Base-by-base conservation (phyloP, 1,140 invertebrate genomes). In the Sycophila sp. region DNA sequence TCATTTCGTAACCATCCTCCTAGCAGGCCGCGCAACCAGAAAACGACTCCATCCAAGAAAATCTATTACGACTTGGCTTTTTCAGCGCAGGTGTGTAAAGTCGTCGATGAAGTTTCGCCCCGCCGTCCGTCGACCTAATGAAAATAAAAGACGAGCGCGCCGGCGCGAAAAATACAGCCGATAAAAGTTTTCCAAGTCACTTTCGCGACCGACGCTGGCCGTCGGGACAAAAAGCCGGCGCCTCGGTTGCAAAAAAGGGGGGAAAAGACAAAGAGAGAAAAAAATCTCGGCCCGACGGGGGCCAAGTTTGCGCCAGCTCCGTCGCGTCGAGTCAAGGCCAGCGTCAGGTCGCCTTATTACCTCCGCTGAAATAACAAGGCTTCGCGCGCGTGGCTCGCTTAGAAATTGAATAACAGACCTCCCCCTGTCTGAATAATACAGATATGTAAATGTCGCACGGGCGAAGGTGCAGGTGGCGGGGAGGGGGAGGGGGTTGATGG, bases 391-490 rank as follows among this genome's bases (percentile, higher is more conserved):
- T n/a, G 79, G 80, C 79, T 76, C 69, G 49, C 51, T 47, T 45
- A 79, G 81, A 82, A 84, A 85, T 85, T 85, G 81, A 84, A 84
- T 85, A 85, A 83, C 79, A 83, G 79, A 77, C 36, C 56, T 22
- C 42, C 15, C 19, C 13, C 19, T 17, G 17, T 45, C 38, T 84
- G 82, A 85, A 84, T 85, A 85, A 85, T 84, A 85, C 76, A 84
- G 82, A 80, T 83, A 85, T 83, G 83, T 81, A 85, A 83, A 85
- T 84, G 80, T 66, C 59, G 71, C 22, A 69, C 17, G 19, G 59
- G 58, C 40, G 72, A 24, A 60, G 51, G 64, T 32, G 56, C 30
- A 40, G 36, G 67, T n/a, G n/a, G 13, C 42, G 63, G 45, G 38
- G 58, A 38, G 67, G 34, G 40, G 38, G 45, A 55, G n/a, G n/a